Conservation (phyloP, 2,113 vertebrate species). For the Sinocyclocheilus rhinocerous region DNA sequence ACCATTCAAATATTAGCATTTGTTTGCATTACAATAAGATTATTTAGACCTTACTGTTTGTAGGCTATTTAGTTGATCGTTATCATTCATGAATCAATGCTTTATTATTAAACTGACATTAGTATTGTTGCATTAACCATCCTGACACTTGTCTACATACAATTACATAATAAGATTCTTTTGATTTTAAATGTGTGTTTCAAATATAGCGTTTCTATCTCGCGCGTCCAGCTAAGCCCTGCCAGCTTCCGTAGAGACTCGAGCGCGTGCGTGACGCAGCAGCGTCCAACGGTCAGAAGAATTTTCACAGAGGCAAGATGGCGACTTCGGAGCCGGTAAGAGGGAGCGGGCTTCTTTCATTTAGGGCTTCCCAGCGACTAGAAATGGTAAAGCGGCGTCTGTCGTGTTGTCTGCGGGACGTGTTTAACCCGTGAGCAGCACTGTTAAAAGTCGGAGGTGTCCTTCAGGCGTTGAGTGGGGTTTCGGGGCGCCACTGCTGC, state of each 20-base stretch:
- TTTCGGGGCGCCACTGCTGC: neutral
- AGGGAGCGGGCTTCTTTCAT: constrained; percentile 46
- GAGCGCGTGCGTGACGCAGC: constrained; percentile 72
- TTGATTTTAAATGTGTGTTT: neutral
- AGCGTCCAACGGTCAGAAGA: constrained; percentile 69
- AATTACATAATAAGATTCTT: no score
- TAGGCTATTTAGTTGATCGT: no score
- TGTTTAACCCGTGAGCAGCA: neutral
- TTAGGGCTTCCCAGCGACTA: neutral
- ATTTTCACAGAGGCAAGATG: constrained; percentile 78
- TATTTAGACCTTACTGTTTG: no score
- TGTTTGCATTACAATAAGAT: no score
- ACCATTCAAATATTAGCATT: no score
- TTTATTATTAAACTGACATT: no score
- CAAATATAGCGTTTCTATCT: neutral
- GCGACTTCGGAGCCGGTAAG: constrained; percentile 86
- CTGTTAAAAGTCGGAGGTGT: neutral
- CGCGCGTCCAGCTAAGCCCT: neutral
- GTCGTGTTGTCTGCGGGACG: neutral
- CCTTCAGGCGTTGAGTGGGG: neutral
- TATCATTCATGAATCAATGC: no score
- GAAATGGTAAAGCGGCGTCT: neutral
- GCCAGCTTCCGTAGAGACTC: constrained; percentile 69
- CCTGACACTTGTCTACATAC: no score
- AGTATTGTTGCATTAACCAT: no score